Evolutionary conservation across 2,888 invertebrate species (phyloP).

Genomic region (Dilophus febrilis): DNA sequence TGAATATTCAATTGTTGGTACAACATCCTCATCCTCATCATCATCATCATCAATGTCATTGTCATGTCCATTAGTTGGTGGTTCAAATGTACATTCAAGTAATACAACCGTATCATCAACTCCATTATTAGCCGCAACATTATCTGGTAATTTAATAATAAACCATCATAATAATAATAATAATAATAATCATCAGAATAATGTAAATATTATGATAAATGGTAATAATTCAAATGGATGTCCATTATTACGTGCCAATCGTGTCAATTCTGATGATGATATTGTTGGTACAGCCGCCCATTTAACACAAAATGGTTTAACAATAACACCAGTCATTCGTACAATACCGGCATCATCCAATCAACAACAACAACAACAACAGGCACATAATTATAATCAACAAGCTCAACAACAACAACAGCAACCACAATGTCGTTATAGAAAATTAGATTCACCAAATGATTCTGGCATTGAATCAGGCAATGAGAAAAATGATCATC

Average conservation of each 20-base stretch:
- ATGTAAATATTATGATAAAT: too few relatives aligned
- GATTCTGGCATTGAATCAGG: constrained; percentile 90
- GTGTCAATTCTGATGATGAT: constrained; percentile 38
- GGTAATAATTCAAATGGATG: too few relatives aligned
- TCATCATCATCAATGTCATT: constrained; percentile 13
- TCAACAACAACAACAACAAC: not conserved
- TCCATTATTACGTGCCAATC: too few relatives aligned
- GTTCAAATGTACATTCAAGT: constrained; percentile 39
- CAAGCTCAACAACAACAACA: constrained; percentile 2
- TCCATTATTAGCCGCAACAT: constrained; percentile 54
- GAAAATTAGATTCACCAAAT: constrained; percentile 78
- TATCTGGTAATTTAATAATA: constrained; percentile 37
- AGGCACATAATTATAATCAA: constrained; percentile 5
- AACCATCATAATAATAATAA: constrained; percentile 31
- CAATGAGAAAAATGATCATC: constrained; percentile 65
- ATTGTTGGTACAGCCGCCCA: constrained; percentile 46
- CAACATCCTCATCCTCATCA: constrained; percentile 39
- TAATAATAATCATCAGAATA: too few relatives aligned
- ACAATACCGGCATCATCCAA: constrained; percentile 17
- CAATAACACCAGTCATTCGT: constrained; percentile 47
- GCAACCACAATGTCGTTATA: constrained; percentile 37
- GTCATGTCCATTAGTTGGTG: constrained; percentile 15
- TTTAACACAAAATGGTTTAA: constrained; percentile 53
- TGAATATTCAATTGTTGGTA: too few relatives aligned
- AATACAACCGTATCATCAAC: constrained; percentile 30